These are phyloP conservation scores for Luffia ferchaultella DNA, from an alignment of 2,888 invertebrate genomes.

Conservation along the genomic window DNA sequence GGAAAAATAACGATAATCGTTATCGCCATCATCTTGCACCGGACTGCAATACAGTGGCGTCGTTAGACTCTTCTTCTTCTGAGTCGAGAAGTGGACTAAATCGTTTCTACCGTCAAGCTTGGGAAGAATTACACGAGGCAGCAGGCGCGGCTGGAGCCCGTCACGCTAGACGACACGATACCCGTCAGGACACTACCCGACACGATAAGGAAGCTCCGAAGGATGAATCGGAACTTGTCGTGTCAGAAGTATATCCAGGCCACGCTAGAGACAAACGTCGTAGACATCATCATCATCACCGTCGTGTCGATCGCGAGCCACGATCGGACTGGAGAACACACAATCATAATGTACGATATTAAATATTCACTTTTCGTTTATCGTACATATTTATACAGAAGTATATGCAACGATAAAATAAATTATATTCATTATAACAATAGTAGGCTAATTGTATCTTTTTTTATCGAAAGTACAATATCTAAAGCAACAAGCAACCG, in stretches of 20 bases:
- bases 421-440: too few relatives aligned
- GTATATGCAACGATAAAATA: too few relatives aligned
- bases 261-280: conserved; percentile 53
- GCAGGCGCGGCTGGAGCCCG: conserved; percentile 76
- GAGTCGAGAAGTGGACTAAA: conserved; percentile 86
- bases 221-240: conserved; percentile 81
- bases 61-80: conserved; percentile 87
- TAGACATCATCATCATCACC: conserved; percentile 77
- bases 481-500: too few relatives aligned
- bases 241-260: conserved; percentile 69
- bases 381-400: too few relatives aligned
- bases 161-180: conserved; percentile 76
- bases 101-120: conserved; percentile 89
- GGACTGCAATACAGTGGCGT: conserved; percentile 91
- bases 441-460: too few relatives aligned
- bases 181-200: conserved; percentile 32
- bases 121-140: conserved; percentile 91
- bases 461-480: too few relatives aligned
- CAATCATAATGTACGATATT: conserved; percentile 62
- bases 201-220: conserved; percentile 66
- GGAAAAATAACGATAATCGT: conserved; percentile 65
- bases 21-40: conserved; percentile 90
- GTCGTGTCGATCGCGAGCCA: conserved; percentile 69
- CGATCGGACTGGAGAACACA: conserved; percentile 66
- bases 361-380: too few relatives aligned